Percentiles rank a stretch among this genome's conserved stretches.
Conservation (phyloP, 2,797 vertebrate genomes). For the Iguana delicatissima region DNA sequence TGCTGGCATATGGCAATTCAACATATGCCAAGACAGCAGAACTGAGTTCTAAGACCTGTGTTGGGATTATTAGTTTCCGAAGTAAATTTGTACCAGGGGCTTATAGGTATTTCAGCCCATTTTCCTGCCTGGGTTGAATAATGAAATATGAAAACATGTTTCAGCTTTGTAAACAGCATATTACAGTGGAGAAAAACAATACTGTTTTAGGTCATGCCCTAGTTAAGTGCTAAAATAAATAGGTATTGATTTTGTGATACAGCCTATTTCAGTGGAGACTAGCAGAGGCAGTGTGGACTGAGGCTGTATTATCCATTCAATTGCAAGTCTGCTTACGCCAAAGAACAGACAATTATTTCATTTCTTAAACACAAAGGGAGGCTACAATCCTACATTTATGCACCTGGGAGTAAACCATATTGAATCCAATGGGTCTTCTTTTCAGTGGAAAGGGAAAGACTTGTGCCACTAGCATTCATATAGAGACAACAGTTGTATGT, state of each 20-base stretch:
- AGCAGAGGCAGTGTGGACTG: conserved; percentile 37
- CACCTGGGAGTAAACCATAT: not conserved
- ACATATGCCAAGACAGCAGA: not conserved
- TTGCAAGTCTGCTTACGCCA: conserved; percentile 16
- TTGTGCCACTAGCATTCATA: not conserved
- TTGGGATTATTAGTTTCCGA: conserved; percentile 27
- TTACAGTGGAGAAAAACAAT: conserved; percentile 54
- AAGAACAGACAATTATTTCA: conserved; percentile 38
- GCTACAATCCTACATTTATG: not conserved
- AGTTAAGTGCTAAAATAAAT: conserved; percentile 57
- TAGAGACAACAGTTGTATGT: not conserved
- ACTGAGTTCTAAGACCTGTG: not conserved
- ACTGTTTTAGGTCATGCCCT: conserved; percentile 52
- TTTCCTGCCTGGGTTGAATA: conserved; percentile 42
- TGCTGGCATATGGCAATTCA: not conserved
- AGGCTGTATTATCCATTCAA: conserved; percentile 30
- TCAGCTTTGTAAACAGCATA: conserved; percentile 53
- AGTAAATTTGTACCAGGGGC: conserved; percentile 11
- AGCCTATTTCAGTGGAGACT: conserved; percentile 50
- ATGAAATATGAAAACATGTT: conserved; percentile 53
- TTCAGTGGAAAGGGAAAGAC: not conserved
- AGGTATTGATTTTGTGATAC: conserved; percentile 56
- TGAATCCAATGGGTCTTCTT: not conserved
- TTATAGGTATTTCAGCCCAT: conserved; percentile 43
- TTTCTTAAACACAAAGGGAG: conserved; percentile 27